Percentiles rank a stretch among this genome's conserved stretches.
phyloP scores from a whole-genome alignment of 2,113 vertebrate genomes.

The Ursus arctos region DNA sequence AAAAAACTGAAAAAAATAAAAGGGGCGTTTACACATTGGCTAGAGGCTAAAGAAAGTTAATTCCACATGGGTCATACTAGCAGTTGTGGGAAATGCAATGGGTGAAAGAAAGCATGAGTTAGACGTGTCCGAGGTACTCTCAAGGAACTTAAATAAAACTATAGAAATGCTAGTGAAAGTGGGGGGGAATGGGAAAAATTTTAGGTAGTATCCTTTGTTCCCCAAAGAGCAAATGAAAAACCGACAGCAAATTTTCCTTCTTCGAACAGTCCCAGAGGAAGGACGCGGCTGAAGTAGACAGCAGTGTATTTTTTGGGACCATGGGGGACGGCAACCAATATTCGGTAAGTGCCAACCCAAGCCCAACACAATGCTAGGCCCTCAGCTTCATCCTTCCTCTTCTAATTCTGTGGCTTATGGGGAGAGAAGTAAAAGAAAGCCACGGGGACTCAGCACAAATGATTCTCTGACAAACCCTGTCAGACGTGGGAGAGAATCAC shows the following conservation, averaged over 20 bases:
- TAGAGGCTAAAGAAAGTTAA: not conserved
- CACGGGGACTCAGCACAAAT: not conserved
- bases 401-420: not conserved
- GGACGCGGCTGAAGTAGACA: accelerated
- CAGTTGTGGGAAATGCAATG: not conserved
- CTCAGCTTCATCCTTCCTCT: not conserved
- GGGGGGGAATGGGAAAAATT: not conserved
- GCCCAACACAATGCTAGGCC: not conserved
- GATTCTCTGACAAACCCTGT: not conserved
- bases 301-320: accelerated
- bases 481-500: not conserved
- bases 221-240: not conserved
- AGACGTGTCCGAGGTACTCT: not conserved
- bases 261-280: not conserved
- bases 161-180: not conserved
- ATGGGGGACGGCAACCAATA: not conserved
- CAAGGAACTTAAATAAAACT: not conserved
- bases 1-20: not conserved
- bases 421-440: not conserved
- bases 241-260: not conserved
- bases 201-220: not conserved
- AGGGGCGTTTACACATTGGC: not conserved
- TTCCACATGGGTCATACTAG: not conserved
- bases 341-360: not conserved
- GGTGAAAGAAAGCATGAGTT: not conserved